A percentile compares a stretch with the other conserved stretches of the same genome.
These are phyloP conservation scores for Cydia strobilella DNA, from an alignment of 1,140 invertebrate genomes.

Conservation along the genomic window DNA sequence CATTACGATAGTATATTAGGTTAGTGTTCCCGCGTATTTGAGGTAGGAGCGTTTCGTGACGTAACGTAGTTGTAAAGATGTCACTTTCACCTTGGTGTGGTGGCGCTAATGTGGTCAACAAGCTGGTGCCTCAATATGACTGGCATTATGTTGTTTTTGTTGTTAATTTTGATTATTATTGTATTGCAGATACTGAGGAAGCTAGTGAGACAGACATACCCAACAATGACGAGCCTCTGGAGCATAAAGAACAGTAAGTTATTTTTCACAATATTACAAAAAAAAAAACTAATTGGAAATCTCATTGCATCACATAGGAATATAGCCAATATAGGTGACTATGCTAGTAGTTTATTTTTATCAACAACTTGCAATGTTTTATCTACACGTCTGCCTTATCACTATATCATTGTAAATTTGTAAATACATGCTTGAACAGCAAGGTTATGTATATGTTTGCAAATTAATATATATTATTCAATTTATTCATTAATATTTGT, in stretches of 20 bases:
- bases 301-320: constrained; percentile 19
- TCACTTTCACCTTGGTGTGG: constrained; percentile 47
- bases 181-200: constrained; percentile 90
- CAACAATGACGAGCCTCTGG: constrained; percentile 89
- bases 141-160: neutral
- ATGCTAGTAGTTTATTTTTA: no score
- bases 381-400: no score
- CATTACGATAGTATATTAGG: constrained; percentile 13
- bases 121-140: neutral
- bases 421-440: no score
- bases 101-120: constrained; percentile 1
- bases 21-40: constrained; percentile 62
- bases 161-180: constrained; percentile 19
- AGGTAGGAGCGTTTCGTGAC: constrained; percentile 50
- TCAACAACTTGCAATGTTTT: no score
- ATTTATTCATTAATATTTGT: no score
- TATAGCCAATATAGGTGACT: no score
- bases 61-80: constrained; percentile 53
- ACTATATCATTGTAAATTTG: no score
- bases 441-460: no score
- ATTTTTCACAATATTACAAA: constrained; percentile 15
- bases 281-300: constrained; percentile 11
- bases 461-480: no score
- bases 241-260: constrained; percentile 95
- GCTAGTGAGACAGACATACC: constrained; percentile 94